Percentiles rank a stretch among this genome's conserved stretches.
Evolutionary conservation across 2,113 vertebrate species (phyloP).

Genomic region (Macquaria ambigua): DNA sequence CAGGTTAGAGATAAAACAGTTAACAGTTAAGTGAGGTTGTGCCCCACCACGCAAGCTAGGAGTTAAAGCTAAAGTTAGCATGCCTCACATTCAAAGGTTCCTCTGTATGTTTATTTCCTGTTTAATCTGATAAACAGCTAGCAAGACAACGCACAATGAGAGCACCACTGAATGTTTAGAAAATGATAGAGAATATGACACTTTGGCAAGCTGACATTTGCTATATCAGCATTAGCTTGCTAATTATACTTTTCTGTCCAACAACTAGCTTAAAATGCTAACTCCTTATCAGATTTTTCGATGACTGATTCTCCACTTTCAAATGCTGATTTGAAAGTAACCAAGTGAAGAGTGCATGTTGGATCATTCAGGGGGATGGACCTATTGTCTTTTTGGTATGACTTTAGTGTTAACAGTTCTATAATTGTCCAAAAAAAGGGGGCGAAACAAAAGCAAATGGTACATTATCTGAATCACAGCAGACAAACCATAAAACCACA

Average conservation of each 20-base stretch:
- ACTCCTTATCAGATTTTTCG: background rate
- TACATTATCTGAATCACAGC: conserved; percentile 17
- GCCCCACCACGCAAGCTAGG: background rate
- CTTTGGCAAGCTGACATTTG: background rate
- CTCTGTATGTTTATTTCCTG: background rate
- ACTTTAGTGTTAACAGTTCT: background rate
- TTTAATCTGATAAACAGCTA: background rate
- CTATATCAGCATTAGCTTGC: background rate
- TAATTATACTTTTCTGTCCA: background rate
- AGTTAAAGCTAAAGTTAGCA: background rate
- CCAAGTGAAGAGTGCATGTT: background rate
- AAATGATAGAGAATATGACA: background rate
- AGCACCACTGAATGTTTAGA: background rate
- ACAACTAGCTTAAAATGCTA: background rate
- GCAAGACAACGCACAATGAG: too few relatives aligned
- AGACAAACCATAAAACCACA: conserved; percentile 47
- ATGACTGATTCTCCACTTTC: background rate
- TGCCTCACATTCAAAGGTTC: background rate
- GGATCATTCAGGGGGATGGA: background rate
- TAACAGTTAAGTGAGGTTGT: background rate
- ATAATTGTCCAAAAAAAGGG: conserved; percentile 7
- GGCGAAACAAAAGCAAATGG: background rate
- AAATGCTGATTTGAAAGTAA: background rate
- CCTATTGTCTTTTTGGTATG: background rate
- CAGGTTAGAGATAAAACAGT: background rate